A percentile compares a stretch with the other conserved stretches of the same genome.
phyloP scores from a whole-genome alignment of 2,113 vertebrate species.

The Myiagra hebetior region DNA sequence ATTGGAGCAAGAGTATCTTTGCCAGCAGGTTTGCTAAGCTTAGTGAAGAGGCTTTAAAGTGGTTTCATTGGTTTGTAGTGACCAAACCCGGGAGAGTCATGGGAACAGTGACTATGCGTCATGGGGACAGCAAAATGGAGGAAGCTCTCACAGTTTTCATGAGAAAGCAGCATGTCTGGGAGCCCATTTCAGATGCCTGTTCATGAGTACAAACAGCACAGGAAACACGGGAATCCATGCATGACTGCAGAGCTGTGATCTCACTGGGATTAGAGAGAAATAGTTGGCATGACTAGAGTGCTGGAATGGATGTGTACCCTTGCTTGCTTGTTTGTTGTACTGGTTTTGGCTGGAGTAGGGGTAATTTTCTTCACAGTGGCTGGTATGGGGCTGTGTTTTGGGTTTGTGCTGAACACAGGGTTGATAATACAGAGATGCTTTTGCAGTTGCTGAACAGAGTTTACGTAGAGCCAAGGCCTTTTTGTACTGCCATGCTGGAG shows the following conservation, averaged over 20 bases:
- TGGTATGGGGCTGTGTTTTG: not conserved
- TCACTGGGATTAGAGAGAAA: not conserved
- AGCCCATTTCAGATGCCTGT: not conserved
- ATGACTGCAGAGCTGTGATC: not conserved
- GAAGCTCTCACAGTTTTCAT: not conserved
- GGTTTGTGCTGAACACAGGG: not conserved
- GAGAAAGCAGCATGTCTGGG: not conserved
- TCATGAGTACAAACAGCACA: not conserved
- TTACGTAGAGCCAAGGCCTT: not conserved
- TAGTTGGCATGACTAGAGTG: not conserved
- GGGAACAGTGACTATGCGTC: not conserved
- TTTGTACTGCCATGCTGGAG: not conserved
- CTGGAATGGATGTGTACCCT: not conserved
- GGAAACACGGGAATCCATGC: not conserved
- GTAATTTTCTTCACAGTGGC: not conserved
- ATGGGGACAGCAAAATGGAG: not conserved
- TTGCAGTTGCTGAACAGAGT: not conserved
- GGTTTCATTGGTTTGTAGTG: not conserved
- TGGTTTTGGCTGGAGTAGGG: not conserved
- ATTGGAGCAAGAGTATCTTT: not conserved
- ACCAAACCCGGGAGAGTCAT: not conserved
- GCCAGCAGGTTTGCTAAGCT: not conserved
- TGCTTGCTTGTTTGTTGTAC: fast-evolving
- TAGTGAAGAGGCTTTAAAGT: not conserved
- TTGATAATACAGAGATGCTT: not conserved